phyloP scores from a whole-genome alignment of 2,888 invertebrate genomes.

The Caenorhabditis japonica region DNA sequence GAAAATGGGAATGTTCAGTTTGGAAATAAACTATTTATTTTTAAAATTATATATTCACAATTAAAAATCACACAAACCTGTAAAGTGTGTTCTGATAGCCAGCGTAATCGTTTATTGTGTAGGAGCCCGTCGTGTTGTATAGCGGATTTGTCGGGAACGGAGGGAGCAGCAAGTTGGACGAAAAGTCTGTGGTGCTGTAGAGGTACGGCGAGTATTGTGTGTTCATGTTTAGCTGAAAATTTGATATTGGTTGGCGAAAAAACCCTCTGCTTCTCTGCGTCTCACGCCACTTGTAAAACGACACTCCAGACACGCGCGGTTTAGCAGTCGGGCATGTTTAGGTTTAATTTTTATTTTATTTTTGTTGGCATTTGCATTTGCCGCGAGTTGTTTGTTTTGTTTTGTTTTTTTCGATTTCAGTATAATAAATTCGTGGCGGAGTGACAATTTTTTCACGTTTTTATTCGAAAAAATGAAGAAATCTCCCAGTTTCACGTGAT shows the following conservation, averaged over 20 bases:
- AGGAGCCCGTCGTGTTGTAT: constrained; percentile 25
- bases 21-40: neutral
- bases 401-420: too few species aligned
- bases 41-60: neutral
- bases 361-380: too few species aligned
- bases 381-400: too few species aligned
- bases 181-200: constrained; percentile 28
- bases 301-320: neutral
- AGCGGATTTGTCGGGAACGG: constrained; percentile 32
- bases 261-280: neutral
- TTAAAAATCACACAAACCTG: constrained; percentile 35
- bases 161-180: constrained; percentile 15
- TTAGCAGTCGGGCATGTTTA: too few species aligned
- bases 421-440: too few species aligned
- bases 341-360: too few species aligned
- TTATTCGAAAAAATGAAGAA: too few species aligned
- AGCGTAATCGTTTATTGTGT: constrained; percentile 46
- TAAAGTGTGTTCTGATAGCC: constrained; percentile 60
- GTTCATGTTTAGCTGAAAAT: constrained; percentile 36
- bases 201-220: constrained; percentile 38
- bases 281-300: neutral
- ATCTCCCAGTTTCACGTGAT: too few species aligned
- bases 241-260: neutral
- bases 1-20: constrained; percentile 37
- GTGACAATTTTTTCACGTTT: too few species aligned